A percentile compares a stretch with the other conserved stretches of the same genome.
Conservation (phyloP, 2,797 vertebrate genomes). For the Channallabes apus region DNA sequence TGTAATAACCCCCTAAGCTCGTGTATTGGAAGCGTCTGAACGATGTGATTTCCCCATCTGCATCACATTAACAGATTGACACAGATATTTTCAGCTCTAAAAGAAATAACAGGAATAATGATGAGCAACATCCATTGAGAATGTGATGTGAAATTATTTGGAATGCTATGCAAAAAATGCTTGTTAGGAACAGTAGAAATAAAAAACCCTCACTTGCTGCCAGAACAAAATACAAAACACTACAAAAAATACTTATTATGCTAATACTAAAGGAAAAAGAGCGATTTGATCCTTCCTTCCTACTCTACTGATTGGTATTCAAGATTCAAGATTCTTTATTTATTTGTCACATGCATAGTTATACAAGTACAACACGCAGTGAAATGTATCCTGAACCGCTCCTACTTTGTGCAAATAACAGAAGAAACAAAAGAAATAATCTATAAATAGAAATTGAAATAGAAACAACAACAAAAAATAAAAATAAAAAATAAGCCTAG, state of each 20-base stretch:
- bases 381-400: no score
- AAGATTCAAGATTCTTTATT: no score
- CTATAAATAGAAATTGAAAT: no score
- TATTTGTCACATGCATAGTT: no score
- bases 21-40: neutral
- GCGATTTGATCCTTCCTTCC: neutral
- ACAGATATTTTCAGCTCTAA: neutral
- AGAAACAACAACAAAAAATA: no score
- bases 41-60: neutral
- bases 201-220: neutral
- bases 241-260: neutral
- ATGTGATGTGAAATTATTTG: neutral
- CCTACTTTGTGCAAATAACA: no score
- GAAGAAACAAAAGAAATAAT: no score
- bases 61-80: neutral
- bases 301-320: neutral
- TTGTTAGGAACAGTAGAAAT: neutral
- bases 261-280: neutral
- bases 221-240: neutral
- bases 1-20: neutral
- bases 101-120: neutral
- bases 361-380: no score
- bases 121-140: neutral
- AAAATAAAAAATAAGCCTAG: no score
- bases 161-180: neutral